phyloP scores from a whole-genome alignment of 30 jellyfish, hydroid and myxozoan genomes.

The Sanderia malayensis region DNA sequence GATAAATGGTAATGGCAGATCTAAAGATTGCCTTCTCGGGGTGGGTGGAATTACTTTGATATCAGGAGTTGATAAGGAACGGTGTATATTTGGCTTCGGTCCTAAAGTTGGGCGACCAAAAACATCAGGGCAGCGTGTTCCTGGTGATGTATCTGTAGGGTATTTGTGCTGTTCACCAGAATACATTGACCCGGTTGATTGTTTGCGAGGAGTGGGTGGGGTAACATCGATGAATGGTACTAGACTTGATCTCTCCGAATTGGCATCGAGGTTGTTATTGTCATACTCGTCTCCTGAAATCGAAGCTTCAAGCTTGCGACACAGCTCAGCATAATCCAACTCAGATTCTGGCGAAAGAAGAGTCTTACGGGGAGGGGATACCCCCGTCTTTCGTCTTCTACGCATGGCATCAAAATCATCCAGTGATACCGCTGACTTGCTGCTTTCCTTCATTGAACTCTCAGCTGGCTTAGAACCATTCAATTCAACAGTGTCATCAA shows the following conservation, averaged over 20 bases:
- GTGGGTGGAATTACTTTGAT: slow-evolving; percentile 54
- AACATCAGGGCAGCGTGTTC: not conserved
- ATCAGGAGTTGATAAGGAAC: slow-evolving; percentile 30
- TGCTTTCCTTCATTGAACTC: not conserved
- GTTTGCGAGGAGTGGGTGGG: slow-evolving; percentile 60
- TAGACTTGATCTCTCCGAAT: not conserved
- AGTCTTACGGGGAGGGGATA: not conserved
- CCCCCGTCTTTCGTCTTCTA: not conserved
- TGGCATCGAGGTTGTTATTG: not conserved
- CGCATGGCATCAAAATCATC: not conserved
- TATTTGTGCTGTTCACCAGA: not conserved
- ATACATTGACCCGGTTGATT: slow-evolving; percentile 12
- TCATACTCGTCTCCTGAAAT: slow-evolving; percentile 17
- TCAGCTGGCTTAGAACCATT: not conserved
- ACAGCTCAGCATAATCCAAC: slow-evolving; percentile 39
- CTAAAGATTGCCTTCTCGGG: slow-evolving; percentile 56
- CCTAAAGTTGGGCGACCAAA: not conserved
- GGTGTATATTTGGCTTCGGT: slow-evolving; percentile 1
- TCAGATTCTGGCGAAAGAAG: slow-evolving; percentile 24
- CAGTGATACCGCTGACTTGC: not conserved
- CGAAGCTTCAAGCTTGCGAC: slow-evolving; percentile 48
- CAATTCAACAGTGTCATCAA: not conserved
- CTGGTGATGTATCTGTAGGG: not conserved
- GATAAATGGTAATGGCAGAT: slow-evolving; percentile 1
- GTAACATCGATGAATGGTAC: slow-evolving; percentile 30